Base-by-base conservation (phyloP, 2,888 invertebrate genomes). In the Acanthosepion lycidas region DNA sequence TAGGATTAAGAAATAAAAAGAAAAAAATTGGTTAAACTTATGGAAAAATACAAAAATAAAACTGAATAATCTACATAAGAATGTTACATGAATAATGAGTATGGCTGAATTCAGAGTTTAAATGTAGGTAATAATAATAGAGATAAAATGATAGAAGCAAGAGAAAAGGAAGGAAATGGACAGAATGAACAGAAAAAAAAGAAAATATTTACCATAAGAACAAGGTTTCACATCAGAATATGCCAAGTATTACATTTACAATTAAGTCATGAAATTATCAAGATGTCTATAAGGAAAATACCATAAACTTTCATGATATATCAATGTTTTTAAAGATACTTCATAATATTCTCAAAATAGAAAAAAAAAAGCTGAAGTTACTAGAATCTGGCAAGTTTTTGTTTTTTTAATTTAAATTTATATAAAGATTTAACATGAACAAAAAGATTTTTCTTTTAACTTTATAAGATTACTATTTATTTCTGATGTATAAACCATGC, bases 61-160 rank as follows among this genome's bases (percentile, higher is more conserved):
- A 78, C 6, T 59, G 20, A 33, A n/a, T 12, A n/a, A 23, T n/a
- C n/a, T n/a, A 12, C 15, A 78, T n/a, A n/a, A 15, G 33, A 15
- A 78, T n/a, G 78, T 78, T 78, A 78, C n/a, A 78, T 78, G n/a
- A 78, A 78, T n/a, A n/a, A n/a, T 78, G n/a, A 78, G 78, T n/a
- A 78, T 15, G n/a, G 1, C 78, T n/a, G 78, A 78, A 15, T 20
- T 33, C 18, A 78, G 78, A 28, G 78, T 20, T 59, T 59, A 23
- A 59, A 59, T 23, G 59, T 59, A 59, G 23, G n/a, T 59, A 59
- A 20, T 78, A 78, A 33, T 26, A 26, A 64, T 23, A 64, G 23
- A 26, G 20, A 26, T 26, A 64, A 64, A 78, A n/a, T 9, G 78
- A n/a, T 78, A n/a, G 78, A n/a, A n/a, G 28, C n/a, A 78, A n/a